These are phyloP conservation scores for Neogale vison DNA, from an alignment of 2,113 vertebrate genomes.

Conservation along the genomic window DNA sequence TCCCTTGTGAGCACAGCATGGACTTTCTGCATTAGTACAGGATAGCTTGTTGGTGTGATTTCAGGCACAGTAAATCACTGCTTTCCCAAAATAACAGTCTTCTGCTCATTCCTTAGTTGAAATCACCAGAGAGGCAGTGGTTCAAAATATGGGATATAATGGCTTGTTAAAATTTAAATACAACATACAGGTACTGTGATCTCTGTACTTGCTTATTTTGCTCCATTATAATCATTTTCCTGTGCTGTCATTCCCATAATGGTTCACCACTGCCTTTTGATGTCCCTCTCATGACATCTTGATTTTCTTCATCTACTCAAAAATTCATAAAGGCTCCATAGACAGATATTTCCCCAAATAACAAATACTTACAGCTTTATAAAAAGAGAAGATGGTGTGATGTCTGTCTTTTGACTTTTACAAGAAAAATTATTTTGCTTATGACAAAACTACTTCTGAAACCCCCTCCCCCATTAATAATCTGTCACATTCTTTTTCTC, in stretches of 20 bases:
- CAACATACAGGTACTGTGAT: neutral
- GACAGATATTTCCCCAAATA: neutral
- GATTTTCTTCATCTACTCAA: neutral
- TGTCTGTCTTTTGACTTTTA: neutral
- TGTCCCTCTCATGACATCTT: neutral
- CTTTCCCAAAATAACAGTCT: neutral
- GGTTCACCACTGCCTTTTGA: neutral
- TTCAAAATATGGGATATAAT: neutral
- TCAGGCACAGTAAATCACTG: neutral
- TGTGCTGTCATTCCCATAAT: neutral
- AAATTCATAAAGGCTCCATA: neutral
- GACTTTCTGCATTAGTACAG: neutral
- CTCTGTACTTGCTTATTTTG: neutral
- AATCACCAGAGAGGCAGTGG: neutral
- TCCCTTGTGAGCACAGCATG: neutral
- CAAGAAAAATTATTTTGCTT: neutral
- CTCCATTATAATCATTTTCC: neutral
- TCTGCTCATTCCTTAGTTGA: neutral
- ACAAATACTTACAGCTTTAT: neutral
- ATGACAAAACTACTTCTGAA: neutral
- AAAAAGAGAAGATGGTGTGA: neutral
- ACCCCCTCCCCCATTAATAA: neutral
- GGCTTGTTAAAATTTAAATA: slow-evolving; percentile 19
- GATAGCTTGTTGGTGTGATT: neutral
- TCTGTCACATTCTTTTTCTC: neutral